Base-by-base conservation (phyloP, 1,140 invertebrate species). In the Copidosoma floridanum region DNA sequence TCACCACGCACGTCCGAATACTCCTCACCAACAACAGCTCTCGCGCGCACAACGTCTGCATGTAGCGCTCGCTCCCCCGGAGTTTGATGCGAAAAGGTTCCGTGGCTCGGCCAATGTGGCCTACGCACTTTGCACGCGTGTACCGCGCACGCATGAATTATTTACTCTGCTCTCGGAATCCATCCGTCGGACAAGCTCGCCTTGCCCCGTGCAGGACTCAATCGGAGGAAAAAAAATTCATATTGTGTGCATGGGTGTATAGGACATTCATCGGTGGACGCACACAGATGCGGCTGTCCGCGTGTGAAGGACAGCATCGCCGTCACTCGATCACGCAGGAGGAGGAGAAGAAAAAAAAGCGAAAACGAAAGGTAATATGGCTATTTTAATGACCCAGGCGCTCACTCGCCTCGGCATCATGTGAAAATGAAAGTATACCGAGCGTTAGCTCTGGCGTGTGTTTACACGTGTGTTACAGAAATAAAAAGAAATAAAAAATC, bases 281-380 rank as follows among this genome's bases (percentile, higher is more conserved):
- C 41, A 43, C 41, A 43, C 41, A 20, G 8, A 43, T 3, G 23
- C 41, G 41, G 4, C 18, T 38, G 18, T n/a, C n/a, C n/a, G n/a
- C 51, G 11, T 18, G 35, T 27, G 54, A 56, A 56, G 54, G 54
- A 56, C 54, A 43, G 52, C 54, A 41, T 56, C 41, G 29, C n/a
- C n/a, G n/a, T n/a, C n/a, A 32, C 29, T 29, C 53, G 40, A 26
- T 26, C 37, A 41, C 27, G 43, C 27, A 48, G 18, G n/a, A 41
- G 18, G n/a, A 20, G 41, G 20, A 23, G 20, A 44, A 23, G 41
- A 44, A 23, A 44, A 41, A 51, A 43, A 23, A 43, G 40, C 53
- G 53, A 43, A 55, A 55, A 56, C 54, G 54, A 56, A 56, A 56
- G 54, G 54, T 27, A 46, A 56, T 47, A 56, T 56, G 41, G 54